Conservation (phyloP, 2,113 vertebrate species). For the Myanophis thanlyinensis region DNA sequence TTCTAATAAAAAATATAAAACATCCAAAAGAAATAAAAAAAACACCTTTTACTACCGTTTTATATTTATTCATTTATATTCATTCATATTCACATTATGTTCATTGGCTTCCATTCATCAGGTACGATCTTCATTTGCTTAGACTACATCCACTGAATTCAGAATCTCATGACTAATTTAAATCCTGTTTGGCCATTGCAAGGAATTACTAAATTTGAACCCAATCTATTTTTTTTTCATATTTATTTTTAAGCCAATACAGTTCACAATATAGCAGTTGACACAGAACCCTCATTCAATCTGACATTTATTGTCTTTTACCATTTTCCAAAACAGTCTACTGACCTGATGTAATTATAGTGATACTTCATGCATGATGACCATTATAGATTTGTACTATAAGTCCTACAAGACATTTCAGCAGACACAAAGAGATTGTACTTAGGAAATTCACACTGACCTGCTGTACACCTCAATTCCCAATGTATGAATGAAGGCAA, state of each 20-base stretch:
- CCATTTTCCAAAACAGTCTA: neutral
- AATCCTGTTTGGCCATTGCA: neutral
- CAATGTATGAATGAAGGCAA: slow-evolving; percentile 13
- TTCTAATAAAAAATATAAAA: too few species aligned
- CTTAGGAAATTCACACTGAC: neutral
- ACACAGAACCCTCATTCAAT: neutral
- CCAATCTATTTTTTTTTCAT: slow-evolving; percentile 24
- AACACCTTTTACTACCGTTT: slow-evolving; percentile 24
- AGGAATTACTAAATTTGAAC: neutral
- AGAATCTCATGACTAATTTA: neutral
- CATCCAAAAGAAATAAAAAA: neutral
- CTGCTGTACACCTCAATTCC: neutral
- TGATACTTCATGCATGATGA: neutral
- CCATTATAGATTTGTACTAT: neutral
- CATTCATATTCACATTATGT: neutral
- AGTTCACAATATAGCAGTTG: neutral
- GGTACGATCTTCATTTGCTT: neutral
- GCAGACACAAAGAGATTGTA: neutral
- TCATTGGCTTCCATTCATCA: neutral
- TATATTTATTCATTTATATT: slow-evolving; percentile 32
- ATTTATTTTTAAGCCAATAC: slow-evolving; percentile 17
- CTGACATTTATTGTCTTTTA: neutral
- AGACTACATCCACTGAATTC: neutral
- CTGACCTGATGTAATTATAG: neutral
- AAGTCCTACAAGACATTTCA: neutral